Percentiles rank a stretch among this genome's conserved stretches.
These are phyloP conservation scores for Stichopus chloronotus DNA, from an alignment of 35 echinoderm and acorn worm species.

Conservation along the genomic window DNA sequence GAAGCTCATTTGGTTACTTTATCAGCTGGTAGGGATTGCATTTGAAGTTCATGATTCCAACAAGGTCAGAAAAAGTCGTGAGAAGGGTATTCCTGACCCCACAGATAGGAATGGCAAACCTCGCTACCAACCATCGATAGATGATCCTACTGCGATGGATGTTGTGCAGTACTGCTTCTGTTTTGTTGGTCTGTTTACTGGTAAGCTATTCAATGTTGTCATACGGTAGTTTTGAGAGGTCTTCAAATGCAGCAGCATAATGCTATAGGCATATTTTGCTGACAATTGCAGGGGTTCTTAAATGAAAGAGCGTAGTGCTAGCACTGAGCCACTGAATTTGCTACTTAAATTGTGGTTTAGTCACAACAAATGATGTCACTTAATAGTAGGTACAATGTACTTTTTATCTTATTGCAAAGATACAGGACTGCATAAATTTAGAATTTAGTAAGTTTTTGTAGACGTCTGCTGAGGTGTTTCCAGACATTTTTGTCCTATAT, in stretches of 20 bases:
- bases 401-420: no score
- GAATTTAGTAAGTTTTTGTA: no score
- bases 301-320: no score
- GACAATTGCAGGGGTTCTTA: no score
- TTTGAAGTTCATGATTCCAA: conserved; percentile 98
- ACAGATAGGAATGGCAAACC: conserved; percentile 37
- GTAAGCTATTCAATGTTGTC: conserved; percentile 26
- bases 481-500: no score
- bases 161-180: conserved; percentile 88
- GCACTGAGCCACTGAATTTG: no score
- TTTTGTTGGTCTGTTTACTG: conserved; percentile 92
- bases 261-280: no score
- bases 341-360: no score
- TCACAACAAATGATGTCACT: no score
- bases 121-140: conserved; percentile 65
- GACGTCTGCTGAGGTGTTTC: no score
- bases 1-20: neutral
- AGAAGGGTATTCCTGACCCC: conserved; percentile 27
- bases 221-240: neutral
- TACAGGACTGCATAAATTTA: no score
- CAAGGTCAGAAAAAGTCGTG: conserved; percentile 36
- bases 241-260: neutral
- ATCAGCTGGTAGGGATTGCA: conserved; percentile 86
- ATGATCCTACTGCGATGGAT: conserved; percentile 71
- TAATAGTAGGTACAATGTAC: no score